These are phyloP conservation scores for Oppia nitens DNA, from an alignment of 1,140 invertebrate species.

Conservation along the genomic window DNA sequence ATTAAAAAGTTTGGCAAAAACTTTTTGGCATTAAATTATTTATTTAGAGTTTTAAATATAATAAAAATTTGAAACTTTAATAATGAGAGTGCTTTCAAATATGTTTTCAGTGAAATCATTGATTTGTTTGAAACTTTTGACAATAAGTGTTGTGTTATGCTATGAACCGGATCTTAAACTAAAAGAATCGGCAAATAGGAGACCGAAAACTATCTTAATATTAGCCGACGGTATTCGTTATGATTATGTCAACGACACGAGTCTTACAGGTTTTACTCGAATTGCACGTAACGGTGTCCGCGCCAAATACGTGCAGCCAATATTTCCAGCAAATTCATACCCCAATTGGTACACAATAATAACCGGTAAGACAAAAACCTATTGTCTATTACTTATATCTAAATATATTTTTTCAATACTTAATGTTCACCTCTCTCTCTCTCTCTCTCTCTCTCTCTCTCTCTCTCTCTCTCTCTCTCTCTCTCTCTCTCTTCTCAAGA, in stretches of 20 bases:
- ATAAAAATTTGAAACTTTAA: no score
- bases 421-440: not conserved
- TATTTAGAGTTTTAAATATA: not conserved
- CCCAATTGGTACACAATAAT: conserved; percentile 28
- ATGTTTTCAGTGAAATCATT: not conserved
- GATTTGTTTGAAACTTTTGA: not conserved
- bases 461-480: not conserved
- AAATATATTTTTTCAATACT: not conserved
- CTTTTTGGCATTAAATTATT: not conserved
- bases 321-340: conserved; percentile 26
- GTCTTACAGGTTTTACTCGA: conserved; percentile 22
- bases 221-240: conserved; percentile 27
- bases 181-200: no score
- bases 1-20: not conserved
- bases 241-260: conserved; percentile 24
- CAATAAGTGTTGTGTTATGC: not conserved
- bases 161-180: not conserved
- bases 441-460: not conserved
- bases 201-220: conserved; percentile 23
- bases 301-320: conserved; percentile 24
- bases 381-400: no score
- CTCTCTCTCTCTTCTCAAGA: not conserved
- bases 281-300: conserved; percentile 21
- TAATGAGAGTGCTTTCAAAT: not conserved
- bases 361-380: conserved; percentile 26